phyloP scores from a whole-genome alignment of 2,797 vertebrate species.

The Lepus townsendii region DNA sequence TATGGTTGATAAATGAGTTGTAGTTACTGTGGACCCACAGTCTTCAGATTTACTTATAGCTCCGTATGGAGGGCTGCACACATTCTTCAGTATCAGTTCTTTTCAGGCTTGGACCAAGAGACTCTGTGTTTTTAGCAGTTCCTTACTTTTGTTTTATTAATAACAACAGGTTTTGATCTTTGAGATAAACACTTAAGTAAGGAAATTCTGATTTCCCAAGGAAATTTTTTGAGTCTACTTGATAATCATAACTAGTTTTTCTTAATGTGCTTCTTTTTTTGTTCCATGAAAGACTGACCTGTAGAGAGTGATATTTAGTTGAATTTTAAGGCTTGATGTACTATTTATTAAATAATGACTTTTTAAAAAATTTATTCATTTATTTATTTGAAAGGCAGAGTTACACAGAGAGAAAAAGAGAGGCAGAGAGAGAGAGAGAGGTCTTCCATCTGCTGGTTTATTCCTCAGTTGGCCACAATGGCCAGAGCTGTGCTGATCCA shows the following conservation, averaged over 20 bases:
- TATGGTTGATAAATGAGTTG: not conserved
- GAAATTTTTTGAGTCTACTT: slow-evolving; percentile 25
- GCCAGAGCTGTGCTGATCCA: no score
- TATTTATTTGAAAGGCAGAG: no score
- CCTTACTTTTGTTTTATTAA: slow-evolving; percentile 49
- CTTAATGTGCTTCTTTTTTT: slow-evolving; percentile 1
- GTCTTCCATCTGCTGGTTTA: no score
- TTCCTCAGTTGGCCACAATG: no score
- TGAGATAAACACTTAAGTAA: not conserved
- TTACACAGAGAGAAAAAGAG: no score
- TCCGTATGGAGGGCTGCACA: not conserved
- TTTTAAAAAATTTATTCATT: slow-evolving; percentile 35
- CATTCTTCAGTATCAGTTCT: not conserved
- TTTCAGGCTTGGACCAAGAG: not conserved
- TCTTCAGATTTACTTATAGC: slow-evolving; percentile 16
- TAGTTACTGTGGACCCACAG: not conserved
- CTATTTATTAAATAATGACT: not conserved
- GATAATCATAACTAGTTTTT: slow-evolving; percentile 31
- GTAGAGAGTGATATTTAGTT: slow-evolving; percentile 22
- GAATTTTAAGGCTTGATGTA: slow-evolving; percentile 21
- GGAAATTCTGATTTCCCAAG: slow-evolving; percentile 57
- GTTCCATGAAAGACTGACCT: slow-evolving; percentile 9
- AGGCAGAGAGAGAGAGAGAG: no score
- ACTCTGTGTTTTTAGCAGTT: not conserved
- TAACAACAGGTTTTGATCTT: not conserved